Evolutionary conservation across 1,140 invertebrate species (phyloP).

Genomic region (Euschistus heros): DNA sequence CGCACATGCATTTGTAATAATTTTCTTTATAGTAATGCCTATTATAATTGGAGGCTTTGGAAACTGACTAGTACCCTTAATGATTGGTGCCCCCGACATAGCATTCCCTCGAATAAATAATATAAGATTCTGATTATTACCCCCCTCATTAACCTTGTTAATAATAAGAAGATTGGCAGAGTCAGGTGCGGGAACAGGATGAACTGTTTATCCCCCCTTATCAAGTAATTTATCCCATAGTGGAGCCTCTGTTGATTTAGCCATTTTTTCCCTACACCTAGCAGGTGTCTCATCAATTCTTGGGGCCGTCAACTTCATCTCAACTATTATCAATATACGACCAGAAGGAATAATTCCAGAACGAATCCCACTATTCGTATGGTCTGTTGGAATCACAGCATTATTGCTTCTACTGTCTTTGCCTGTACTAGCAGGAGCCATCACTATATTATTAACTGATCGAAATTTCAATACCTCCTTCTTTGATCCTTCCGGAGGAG

Average conservation of each 20-base stretch:
- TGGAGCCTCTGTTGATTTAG: constrained; percentile 50
- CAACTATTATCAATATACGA: constrained; percentile 46
- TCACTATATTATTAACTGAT: constrained; percentile 60
- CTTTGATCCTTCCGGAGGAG: no score
- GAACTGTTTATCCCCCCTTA: constrained; percentile 57
- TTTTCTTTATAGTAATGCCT: no score
- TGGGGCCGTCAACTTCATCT: constrained; percentile 48
- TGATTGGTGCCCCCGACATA: no score
- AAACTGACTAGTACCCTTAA: no score
- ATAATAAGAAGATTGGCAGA: no score
- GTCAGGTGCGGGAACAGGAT: constrained; percentile 49
- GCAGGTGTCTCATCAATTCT: constrained; percentile 55
- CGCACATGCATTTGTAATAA: no score
- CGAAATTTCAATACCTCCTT: constrained; percentile 58
- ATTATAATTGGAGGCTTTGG: no score
- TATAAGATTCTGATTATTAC: no score
- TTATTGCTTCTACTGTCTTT: constrained; percentile 51
- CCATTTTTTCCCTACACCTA: constrained; percentile 55
- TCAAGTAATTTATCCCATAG: constrained; percentile 43
- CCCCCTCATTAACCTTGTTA: no score
- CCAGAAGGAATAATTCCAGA: constrained; percentile 38
- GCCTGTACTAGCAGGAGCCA: constrained; percentile 58
- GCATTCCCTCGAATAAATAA: no score
- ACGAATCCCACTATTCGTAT: constrained; percentile 47
- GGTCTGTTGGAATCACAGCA: constrained; percentile 55